Conservation (phyloP, 2,888 invertebrate species). For the Serripes groenlandicus region DNA sequence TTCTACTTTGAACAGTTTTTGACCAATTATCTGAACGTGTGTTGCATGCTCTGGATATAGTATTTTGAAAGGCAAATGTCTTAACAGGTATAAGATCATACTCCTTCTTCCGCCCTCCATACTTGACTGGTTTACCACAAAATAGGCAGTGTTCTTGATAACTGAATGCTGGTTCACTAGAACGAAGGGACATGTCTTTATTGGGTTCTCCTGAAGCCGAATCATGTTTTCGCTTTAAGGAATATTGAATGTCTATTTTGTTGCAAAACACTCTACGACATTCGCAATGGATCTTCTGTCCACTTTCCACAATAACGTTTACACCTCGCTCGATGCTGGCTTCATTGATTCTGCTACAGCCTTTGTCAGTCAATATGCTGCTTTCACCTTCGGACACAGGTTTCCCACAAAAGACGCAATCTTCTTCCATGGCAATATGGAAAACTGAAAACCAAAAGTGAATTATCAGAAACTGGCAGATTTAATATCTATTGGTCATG, state of each 20-base stretch:
- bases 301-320: neutral
- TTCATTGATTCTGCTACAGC: neutral
- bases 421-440: no score
- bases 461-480: no score
- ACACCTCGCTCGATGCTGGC: neutral
- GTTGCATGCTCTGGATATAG: neutral
- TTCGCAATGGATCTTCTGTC: slow-evolving; percentile 5
- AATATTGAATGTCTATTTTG: neutral
- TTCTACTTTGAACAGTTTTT: slow-evolving; percentile 27
- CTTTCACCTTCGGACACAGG: neutral
- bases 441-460: no score
- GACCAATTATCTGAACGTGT: slow-evolving; percentile 44
- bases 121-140: slow-evolving; percentile 36
- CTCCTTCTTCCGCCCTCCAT: neutral
- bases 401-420: slow-evolving; percentile 5
- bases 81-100: slow-evolving; percentile 9
- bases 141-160: slow-evolving; percentile 39
- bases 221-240: neutral
- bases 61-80: slow-evolving; percentile 27
- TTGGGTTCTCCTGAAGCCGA: no score
- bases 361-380: slow-evolving; percentile 9
- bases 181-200: neutral
- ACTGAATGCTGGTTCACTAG: slow-evolving; percentile 6
- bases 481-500: no score
- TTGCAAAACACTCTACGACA: slow-evolving; percentile 4